Evolutionary conservation across 2,113 vertebrate species (phyloP).

Genomic region (Ptilonorhynchus violaceus): DNA sequence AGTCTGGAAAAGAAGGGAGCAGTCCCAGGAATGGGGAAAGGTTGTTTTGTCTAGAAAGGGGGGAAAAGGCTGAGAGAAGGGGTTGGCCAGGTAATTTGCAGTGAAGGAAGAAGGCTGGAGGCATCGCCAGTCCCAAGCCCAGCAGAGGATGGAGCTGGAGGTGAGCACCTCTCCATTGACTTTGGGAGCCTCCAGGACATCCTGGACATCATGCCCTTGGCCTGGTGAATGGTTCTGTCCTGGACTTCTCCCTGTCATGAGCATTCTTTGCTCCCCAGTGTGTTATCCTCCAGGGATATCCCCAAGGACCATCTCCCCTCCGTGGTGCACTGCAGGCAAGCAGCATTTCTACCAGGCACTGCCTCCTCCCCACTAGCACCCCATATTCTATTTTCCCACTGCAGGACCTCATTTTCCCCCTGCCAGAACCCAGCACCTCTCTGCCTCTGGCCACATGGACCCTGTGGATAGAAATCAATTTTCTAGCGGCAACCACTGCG

Average conservation of each 20-base stretch:
- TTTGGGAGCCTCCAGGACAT: not conserved
- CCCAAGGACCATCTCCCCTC: not conserved
- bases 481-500: not conserved
- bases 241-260: not conserved
- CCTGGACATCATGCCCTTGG: not conserved
- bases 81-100: accelerated
- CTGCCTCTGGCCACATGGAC: not conserved
- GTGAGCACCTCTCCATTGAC: accelerated
- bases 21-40: not conserved
- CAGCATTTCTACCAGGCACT: not conserved
- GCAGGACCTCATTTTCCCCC: not conserved
- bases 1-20: slow-evolving; percentile 50
- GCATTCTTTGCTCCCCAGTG: not conserved
- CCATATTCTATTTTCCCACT: not conserved
- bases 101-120: not conserved
- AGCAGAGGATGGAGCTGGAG: not conserved
- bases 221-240: not conserved
- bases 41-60: slow-evolving; percentile 35
- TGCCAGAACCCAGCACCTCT: not conserved
- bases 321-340: not conserved
- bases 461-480: not conserved
- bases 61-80: not conserved
- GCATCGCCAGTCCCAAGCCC: not conserved
- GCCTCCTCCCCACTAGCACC: not conserved
- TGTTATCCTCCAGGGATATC: not conserved